Conservation (phyloP, 2,113 vertebrate genomes). For the Tretioscincus oriximinensis region DNA sequence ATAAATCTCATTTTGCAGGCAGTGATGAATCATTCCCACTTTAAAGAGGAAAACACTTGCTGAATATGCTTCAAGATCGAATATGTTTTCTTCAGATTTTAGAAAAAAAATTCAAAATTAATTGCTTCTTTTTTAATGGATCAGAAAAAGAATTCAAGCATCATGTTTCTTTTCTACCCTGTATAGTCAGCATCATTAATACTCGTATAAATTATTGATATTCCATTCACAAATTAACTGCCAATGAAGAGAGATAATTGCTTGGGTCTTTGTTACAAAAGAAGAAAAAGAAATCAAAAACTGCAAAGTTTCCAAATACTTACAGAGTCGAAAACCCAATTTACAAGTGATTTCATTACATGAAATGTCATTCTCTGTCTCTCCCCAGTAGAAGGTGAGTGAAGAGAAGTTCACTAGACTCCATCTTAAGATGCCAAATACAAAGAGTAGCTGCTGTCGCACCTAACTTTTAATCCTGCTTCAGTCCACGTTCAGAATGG, state of each 20-base stretch:
- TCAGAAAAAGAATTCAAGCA: constrained; percentile 46
- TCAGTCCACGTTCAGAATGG: no score
- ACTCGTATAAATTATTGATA: constrained; percentile 61
- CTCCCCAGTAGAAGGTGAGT: no score
- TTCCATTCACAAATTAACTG: constrained; percentile 58
- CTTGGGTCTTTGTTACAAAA: constrained; percentile 22
- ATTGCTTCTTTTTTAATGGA: constrained; percentile 49
- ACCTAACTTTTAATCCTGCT: no score
- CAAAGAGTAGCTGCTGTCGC: no score
- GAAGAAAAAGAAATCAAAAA: constrained; percentile 29
- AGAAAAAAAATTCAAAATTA: constrained; percentile 45
- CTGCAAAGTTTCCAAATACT: constrained; percentile 32
- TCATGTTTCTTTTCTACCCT: constrained; percentile 47
- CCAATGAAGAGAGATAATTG: constrained; percentile 47
- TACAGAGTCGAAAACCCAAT: neutral
- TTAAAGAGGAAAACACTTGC: constrained; percentile 42
- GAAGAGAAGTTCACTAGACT: neutral
- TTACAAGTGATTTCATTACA: constrained; percentile 12
- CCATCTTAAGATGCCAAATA: no score
- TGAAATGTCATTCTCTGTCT: neutral
- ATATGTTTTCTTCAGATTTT: constrained; percentile 33
- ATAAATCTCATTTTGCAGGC: neutral
- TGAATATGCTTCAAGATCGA: constrained; percentile 33
- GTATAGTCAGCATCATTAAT: constrained; percentile 61
- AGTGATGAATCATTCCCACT: constrained; percentile 5